Conservation (phyloP, 2,888 invertebrate genomes). For the Acrobasis repandana region DNA sequence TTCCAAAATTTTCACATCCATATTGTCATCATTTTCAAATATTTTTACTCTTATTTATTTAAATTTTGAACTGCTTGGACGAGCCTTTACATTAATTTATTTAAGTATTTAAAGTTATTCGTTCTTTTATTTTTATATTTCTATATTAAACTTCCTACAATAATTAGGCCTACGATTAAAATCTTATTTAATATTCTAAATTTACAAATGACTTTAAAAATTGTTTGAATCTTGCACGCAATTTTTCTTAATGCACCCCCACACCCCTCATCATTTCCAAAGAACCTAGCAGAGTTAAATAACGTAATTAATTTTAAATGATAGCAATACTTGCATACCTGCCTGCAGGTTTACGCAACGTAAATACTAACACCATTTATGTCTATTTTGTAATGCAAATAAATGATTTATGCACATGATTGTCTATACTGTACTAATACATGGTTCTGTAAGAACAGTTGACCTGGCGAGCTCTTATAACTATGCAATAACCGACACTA, state of each 20-base stretch:
- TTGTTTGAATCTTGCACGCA: neutral
- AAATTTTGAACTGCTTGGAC: constrained; percentile 23
- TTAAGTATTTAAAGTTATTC: constrained; percentile 11
- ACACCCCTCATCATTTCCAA: too few relatives aligned
- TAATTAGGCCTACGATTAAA: constrained; percentile 20
- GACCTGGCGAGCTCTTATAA: too few relatives aligned
- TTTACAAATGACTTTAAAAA: constrained; percentile 1
- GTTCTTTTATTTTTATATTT: constrained; percentile 3
- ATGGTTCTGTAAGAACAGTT: too few relatives aligned
- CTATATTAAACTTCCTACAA: constrained; percentile 15
- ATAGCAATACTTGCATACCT: too few relatives aligned
- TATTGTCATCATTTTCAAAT: constrained; percentile 19
- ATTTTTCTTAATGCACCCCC: neutral
- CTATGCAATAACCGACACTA: too few relatives aligned
- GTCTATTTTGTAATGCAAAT: too few relatives aligned
- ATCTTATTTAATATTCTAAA: constrained; percentile 13
- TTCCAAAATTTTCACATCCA: neutral
- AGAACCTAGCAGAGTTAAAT: too few relatives aligned
- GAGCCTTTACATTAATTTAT: constrained; percentile 19
- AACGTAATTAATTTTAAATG: too few relatives aligned
- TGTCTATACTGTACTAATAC: too few relatives aligned
- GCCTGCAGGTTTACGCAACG: too few relatives aligned
- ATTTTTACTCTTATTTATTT: constrained; percentile 5
- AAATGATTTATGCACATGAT: too few relatives aligned
- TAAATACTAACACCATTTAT: too few relatives aligned